These are phyloP conservation scores for Drosophila oshimai DNA, from an alignment of 1,140 invertebrate species.

Conservation along the genomic window DNA sequence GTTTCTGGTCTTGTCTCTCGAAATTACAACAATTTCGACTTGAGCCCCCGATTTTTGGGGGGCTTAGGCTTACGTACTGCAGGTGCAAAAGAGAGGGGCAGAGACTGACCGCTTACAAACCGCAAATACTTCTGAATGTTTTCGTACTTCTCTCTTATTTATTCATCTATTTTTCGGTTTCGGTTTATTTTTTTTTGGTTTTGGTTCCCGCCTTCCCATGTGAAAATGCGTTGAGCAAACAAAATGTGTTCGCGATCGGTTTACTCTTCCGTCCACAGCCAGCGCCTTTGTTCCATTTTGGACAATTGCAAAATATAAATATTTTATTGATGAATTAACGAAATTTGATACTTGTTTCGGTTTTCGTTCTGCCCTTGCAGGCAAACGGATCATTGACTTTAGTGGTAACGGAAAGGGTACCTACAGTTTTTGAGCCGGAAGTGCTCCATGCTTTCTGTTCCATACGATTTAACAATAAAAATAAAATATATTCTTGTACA, in stretches of 20 bases:
- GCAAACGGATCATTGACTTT: not conserved
- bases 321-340: not conserved
- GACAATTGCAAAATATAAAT: not conserved
- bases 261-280: slow-evolving; percentile 34
- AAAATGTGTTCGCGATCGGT: slow-evolving; percentile 22
- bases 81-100: slow-evolving; percentile 8
- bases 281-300: slow-evolving; percentile 38
- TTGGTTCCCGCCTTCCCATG: slow-evolving; percentile 6
- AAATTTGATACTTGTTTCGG: not conserved
- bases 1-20: slow-evolving; percentile 16
- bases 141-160: slow-evolving; percentile 33
- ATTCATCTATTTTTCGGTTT: slow-evolving; percentile 15
- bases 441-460: too few relatives aligned
- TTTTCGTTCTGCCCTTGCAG: not conserved
- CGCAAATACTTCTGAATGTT: slow-evolving; percentile 64
- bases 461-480: too few relatives aligned
- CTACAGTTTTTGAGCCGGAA: not conserved
- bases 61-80: not conserved
- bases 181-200: slow-evolving; percentile 5
- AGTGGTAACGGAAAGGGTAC: not conserved
- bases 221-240: slow-evolving; percentile 64
- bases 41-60: not conserved
- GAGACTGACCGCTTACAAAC: slow-evolving; percentile 51
- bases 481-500: too few relatives aligned
- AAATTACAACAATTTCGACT: slow-evolving; percentile 57